phyloP scores from a whole-genome alignment of 2,113 vertebrate genomes.

The Pedionomus torquatus region DNA sequence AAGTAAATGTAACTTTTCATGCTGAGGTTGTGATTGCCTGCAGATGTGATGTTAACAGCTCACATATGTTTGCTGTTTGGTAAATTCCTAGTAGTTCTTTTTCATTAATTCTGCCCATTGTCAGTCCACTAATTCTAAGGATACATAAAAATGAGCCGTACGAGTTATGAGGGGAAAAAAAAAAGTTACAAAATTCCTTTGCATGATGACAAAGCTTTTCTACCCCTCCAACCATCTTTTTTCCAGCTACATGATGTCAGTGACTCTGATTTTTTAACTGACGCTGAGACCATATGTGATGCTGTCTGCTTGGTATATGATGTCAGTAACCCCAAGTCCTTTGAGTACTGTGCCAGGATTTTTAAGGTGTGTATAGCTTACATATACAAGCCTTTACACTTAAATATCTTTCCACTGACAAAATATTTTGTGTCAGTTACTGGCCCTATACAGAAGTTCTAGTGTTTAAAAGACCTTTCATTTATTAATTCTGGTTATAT shows the following conservation, averaged over 20 bases:
- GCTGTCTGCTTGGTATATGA: constrained; percentile 95
- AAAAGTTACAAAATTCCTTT: background rate
- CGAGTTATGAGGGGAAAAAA: background rate
- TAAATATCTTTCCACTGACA: background rate
- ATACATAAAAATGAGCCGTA: background rate
- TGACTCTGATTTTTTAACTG: constrained; percentile 90
- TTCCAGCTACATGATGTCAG: constrained; percentile 91
- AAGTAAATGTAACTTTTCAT: background rate
- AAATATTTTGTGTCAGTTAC: background rate
- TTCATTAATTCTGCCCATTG: background rate
- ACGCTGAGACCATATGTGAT: constrained; percentile 89
- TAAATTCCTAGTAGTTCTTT: background rate
- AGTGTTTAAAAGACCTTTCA: background rate
- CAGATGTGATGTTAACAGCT: background rate
- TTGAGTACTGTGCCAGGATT: constrained; percentile 94
- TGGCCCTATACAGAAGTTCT: background rate
- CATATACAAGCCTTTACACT: background rate
- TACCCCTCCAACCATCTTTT: background rate
- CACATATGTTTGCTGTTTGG: background rate
- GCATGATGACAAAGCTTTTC: background rate
- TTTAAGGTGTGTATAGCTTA: constrained; percentile 88
- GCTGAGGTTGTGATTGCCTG: background rate
- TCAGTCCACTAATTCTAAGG: background rate
- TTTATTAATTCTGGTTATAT: background rate
- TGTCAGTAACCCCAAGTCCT: constrained; percentile 89